Percentiles rank a stretch among this genome's conserved stretches.
These are phyloP conservation scores for Drosophila parthenogenetica DNA, from an alignment of 2,888 invertebrate species.

Conservation along the genomic window DNA sequence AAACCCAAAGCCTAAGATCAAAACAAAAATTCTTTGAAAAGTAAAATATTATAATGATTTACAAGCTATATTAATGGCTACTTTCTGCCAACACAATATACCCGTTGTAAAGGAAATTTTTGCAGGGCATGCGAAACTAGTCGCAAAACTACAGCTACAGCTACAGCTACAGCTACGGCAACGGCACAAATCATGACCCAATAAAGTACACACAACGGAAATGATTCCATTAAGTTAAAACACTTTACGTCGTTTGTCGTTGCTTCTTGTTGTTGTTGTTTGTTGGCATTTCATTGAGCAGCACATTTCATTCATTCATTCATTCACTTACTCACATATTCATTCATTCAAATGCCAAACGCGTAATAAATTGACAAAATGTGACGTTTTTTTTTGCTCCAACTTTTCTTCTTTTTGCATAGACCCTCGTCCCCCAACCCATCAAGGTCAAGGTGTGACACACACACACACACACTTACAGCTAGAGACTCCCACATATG, in stretches of 20 bases:
- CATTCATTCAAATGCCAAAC: slow-evolving; percentile 45
- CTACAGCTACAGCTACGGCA: slow-evolving; percentile 9
- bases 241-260: slow-evolving; percentile 31
- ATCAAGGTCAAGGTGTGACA: slow-evolving; percentile 26
- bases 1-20: no score
- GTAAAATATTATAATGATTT: no score
- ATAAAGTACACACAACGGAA: slow-evolving; percentile 57
- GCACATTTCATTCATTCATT: slow-evolving; percentile 28
- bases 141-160: slow-evolving; percentile 19
- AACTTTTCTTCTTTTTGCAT: slow-evolving; percentile 21
- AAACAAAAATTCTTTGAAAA: no score
- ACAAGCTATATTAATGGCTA: no score
- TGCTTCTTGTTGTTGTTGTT: slow-evolving; percentile 9
- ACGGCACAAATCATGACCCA: slow-evolving; percentile 45
- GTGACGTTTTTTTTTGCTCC: slow-evolving; percentile 14
- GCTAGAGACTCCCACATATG: slow-evolving; percentile 14
- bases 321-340: slow-evolving; percentile 19
- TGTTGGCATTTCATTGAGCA: slow-evolving; percentile 31
- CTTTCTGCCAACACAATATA: background rate
- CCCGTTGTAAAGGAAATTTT: background rate
- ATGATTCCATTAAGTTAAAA: slow-evolving; percentile 65
- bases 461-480: slow-evolving; percentile 1
- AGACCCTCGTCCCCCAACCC: background rate
- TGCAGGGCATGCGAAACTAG: slow-evolving; percentile 22
- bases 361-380: slow-evolving; percentile 64